Evolutionary conservation across 2,888 invertebrate species (phyloP).

Genomic region (Steinernema carpocapsae): DNA sequence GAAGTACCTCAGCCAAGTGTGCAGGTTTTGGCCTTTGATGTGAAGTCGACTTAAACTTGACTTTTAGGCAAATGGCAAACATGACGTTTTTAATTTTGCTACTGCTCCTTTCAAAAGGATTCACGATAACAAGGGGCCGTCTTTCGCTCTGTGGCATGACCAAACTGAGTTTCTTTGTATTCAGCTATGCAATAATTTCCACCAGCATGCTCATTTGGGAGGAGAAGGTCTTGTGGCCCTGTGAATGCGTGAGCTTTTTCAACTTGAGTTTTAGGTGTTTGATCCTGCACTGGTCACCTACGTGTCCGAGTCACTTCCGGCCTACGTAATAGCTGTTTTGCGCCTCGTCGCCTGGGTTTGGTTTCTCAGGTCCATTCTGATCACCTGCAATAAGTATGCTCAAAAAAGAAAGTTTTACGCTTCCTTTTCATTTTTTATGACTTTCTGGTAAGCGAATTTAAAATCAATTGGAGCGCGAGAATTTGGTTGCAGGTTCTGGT

Average conservation of each 20-base stretch:
- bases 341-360: conserved; percentile 83
- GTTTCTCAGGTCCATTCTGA: conserved; percentile 77
- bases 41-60: neutral
- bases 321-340: conserved; percentile 81
- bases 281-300: conserved; percentile 87
- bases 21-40: conserved; percentile 69
- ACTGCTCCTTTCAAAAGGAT: conserved; percentile 85
- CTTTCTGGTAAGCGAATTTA: conserved; percentile 76
- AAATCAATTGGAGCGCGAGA: neutral
- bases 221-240: conserved; percentile 46
- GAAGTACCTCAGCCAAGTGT: conserved; percentile 71
- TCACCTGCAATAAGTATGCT: conserved; percentile 83
- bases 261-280: conserved; percentile 40
- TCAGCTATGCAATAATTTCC: conserved; percentile 70
- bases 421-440: conserved; percentile 82
- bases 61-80: conserved; percentile 43
- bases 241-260: neutral
- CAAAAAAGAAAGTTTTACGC: conserved; percentile 84
- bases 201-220: conserved; percentile 55
- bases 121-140: conserved; percentile 80
- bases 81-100: conserved; percentile 79
- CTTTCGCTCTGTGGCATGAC: conserved; percentile 71
- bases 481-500: conserved; percentile 76
- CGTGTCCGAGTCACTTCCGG: conserved; percentile 87
- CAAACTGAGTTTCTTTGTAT: conserved; percentile 79